A percentile compares a stretch with the other conserved stretches of the same genome.
Conservation (phyloP, 2,113 vertebrate genomes). For the Telmatochromis sp. region DNA sequence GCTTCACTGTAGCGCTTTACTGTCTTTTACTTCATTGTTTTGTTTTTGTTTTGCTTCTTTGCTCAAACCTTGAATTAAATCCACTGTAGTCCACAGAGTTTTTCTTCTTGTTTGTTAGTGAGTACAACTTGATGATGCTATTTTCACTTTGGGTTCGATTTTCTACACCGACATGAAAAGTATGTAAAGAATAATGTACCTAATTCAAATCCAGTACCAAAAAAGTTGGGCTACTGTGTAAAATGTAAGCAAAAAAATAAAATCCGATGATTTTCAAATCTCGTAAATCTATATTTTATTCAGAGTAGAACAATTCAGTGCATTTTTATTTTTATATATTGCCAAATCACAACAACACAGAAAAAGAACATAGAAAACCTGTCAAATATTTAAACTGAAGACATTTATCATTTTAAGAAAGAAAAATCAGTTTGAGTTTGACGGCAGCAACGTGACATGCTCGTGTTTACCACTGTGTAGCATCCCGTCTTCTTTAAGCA, state of each 20-base stretch:
- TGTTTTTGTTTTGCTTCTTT: background rate
- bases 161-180: background rate
- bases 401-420: background rate
- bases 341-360: background rate
- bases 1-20: background rate
- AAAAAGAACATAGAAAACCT: background rate
- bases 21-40: background rate
- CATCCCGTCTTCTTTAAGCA: background rate
- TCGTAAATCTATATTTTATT: background rate
- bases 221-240: background rate
- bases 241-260: background rate
- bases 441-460: background rate
- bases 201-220: background rate
- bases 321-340: background rate
- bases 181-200: background rate
- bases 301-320: background rate
- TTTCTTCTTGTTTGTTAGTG: background rate
- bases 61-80: background rate
- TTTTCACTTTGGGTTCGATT: background rate
- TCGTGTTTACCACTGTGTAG: background rate
- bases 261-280: background rate
- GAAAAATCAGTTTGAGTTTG: background rate
- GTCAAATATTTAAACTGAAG: background rate
- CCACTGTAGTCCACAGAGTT: background rate
- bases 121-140: background rate